phyloP scores from a whole-genome alignment of 2,113 vertebrate species.

The Actenoides lindsayi region DNA sequence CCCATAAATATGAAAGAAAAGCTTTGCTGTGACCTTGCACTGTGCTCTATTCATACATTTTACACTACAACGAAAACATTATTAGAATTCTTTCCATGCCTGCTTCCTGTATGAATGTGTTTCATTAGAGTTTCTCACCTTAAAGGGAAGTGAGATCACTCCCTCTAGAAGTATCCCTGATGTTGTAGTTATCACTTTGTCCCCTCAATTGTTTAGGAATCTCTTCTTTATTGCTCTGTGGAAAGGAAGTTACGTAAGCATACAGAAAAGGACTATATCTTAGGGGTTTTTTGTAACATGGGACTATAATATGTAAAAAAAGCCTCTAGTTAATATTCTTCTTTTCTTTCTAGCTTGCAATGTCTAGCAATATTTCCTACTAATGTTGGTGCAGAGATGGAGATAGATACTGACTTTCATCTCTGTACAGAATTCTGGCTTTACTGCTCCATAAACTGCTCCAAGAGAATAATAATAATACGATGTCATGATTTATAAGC shows the following conservation, averaged over 20 bases:
- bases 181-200: neutral
- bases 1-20: neutral
- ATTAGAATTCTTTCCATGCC: neutral
- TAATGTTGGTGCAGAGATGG: slow-evolving; percentile 20
- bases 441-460: slow-evolving; percentile 61
- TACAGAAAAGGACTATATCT: neutral
- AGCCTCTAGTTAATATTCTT: slow-evolving; percentile 34
- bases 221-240: neutral
- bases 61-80: neutral
- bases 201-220: neutral
- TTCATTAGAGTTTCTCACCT: neutral
- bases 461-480: slow-evolving; percentile 64
- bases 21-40: neutral
- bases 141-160: neutral
- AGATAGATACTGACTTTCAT: slow-evolving; percentile 54
- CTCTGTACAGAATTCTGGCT: slow-evolving; percentile 26
- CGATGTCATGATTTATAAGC: slow-evolving; percentile 54
- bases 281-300: neutral
- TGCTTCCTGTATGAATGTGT: neutral
- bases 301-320: slow-evolving; percentile 5
- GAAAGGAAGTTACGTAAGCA: neutral
- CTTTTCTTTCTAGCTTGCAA: slow-evolving; percentile 29
- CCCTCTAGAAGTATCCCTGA: neutral
- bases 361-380: slow-evolving; percentile 27
- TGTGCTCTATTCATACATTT: neutral